Evolutionary conservation across 2,888 invertebrate species (phyloP), one percentile per base, ranked within the genome.

Genomic region (Leucania comma): DNA sequence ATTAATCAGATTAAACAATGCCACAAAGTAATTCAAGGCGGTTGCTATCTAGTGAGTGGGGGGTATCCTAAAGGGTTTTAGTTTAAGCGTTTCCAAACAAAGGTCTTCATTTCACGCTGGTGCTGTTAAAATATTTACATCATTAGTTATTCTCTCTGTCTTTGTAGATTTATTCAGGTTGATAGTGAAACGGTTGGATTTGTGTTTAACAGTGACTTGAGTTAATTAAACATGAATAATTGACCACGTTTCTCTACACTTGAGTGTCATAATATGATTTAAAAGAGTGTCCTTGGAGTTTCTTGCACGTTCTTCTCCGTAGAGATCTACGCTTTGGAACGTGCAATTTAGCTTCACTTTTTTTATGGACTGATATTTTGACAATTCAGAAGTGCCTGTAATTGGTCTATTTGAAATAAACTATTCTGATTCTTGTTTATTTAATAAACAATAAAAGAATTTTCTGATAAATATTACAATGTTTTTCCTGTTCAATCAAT

Each of bases 1-100:
- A 80, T 84, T 73, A 68, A 82, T 73, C 63, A 61, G 72, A 54
- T 72, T 72, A 70, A 73, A 75, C 68, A 68, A 82, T 78, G 61
- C 77, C 67, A 60, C 62, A 48, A 59, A 72, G 62, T 84, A 75
- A 81, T 82, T 77, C 68, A 59, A 72, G 72, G 29, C 26, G 64
- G 64, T 71, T 60, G 42, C 53, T 57, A 74, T 26, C 50, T 56
- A 53, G 54, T 75, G 74, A 77, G 79, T 68, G 72, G 60, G 71
- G 72, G 65, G 71, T 70, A 72, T 59, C 68, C 38, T 68, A 63
- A 60, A 46, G 29, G 66, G 59, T 58, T 68, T 78, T 67, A 66
- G 70, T 69, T 62, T 62, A 80, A 68, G 66, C 26, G 32, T 67
- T 72, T 60, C 54, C 24, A 59, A 66, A 65, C 51, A 54, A 70